phyloP scores from a whole-genome alignment of 1,140 invertebrate genomes.

The Maniola jurtina region DNA sequence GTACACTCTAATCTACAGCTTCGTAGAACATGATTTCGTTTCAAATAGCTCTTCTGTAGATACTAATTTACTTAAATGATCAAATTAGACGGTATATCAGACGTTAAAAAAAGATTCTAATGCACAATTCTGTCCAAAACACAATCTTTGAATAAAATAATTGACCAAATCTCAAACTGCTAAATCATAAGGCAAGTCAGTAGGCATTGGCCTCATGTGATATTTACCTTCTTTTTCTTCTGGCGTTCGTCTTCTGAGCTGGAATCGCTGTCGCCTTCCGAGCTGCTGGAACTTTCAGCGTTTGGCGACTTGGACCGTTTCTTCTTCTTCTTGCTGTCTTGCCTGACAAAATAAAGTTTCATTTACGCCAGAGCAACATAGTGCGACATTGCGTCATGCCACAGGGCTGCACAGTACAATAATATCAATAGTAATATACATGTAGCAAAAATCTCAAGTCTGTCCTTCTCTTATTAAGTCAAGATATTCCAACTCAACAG shows the following conservation, averaged over 20 bases:
- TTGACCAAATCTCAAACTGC: slow-evolving; percentile 26
- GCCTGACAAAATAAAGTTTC: slow-evolving; percentile 36
- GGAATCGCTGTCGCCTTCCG: slow-evolving; percentile 69
- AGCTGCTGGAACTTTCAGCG: slow-evolving; percentile 70
- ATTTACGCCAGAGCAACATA: neutral
- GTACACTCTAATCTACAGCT: too few species aligned
- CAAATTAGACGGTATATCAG: neutral
- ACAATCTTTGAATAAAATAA: slow-evolving; percentile 49
- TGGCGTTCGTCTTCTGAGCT: slow-evolving; percentile 76
- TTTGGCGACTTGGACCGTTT: slow-evolving; percentile 78
- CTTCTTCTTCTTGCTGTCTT: slow-evolving; percentile 79
- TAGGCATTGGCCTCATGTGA: neutral
- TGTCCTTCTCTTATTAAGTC: too few species aligned
- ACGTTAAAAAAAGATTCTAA: neutral
- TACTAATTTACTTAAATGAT: too few species aligned
- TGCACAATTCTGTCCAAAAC: slow-evolving; percentile 22
- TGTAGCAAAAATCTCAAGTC: neutral
- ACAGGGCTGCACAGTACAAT: neutral
- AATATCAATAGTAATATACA: too few species aligned
- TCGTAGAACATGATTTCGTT: too few species aligned
- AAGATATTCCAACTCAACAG: too few species aligned
- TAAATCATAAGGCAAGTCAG: slow-evolving; percentile 20
- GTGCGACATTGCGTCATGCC: too few species aligned
- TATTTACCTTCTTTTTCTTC: slow-evolving; percentile 80
- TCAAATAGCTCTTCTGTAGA: too few species aligned